Evolutionary conservation across 2,888 invertebrate genomes (phyloP), one percentile per base, ranked within the genome.

Genomic region (Disparrhopalites patrizii): DNA sequence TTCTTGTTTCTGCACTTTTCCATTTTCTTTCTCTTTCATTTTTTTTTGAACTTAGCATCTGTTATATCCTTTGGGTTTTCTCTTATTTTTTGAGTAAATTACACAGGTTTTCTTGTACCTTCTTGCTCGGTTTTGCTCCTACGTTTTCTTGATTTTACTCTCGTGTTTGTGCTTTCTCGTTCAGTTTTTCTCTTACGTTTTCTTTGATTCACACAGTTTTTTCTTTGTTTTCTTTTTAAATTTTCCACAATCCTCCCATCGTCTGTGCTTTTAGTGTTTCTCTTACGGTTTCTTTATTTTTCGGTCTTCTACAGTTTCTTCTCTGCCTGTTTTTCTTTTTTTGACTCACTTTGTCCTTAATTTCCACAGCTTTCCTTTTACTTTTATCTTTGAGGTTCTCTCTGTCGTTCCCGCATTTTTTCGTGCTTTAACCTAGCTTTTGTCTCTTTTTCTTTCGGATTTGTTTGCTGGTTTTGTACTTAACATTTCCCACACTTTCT

Each of bases 301-400:
- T 47, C 23, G 47, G 47, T n/a, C 47, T 47, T 38, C 18, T 18
- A 15, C 18, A 38, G 38, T 47, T 47, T 47, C 47, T 47, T 47
- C 47, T 47, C 8, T 47, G 23, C 8, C 20, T 18, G 23, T 47
- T 47, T 18, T 18, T 25, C 13, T n/a, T n/a, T n/a, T n/a, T 15
- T 47, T n/a, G n/a, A n/a, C n/a, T n/a, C n/a, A n/a, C n/a, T n/a
- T n/a, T n/a, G n/a, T n/a, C n/a, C n/a, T n/a, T n/a, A n/a, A n/a
- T n/a, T n/a, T 10, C 36, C 36, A 36, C 18, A n/a, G 18, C 10
- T 7, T 47, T 47, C 20, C 47, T 38, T 3, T 38, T 18, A 38
- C 2, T 47, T 10, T 47, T 10, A 25, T 47, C 18, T 47, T 47
- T 25, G 4, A 23, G 20, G n/a, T 43, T 8, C 2, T 47, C 47